phyloP scores from a whole-genome alignment of 2,888 invertebrate species.

The Seladonia tumulorum region DNA sequence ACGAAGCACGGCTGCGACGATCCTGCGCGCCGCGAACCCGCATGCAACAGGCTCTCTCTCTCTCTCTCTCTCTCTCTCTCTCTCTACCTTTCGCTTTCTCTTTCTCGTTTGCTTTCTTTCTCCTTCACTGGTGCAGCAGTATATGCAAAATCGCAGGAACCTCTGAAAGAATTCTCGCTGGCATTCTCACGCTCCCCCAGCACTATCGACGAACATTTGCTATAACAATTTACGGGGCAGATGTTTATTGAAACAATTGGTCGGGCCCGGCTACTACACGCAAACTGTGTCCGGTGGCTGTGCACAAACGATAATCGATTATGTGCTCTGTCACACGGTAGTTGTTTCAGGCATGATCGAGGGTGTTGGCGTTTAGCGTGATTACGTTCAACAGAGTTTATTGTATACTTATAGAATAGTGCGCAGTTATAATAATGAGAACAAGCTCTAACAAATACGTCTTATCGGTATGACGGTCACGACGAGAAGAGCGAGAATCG shows the following conservation, averaged over 20 bases:
- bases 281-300: background rate
- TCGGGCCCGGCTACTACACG: background rate
- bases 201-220: background rate
- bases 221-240: background rate
- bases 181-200: constrained; percentile 13
- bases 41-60: background rate
- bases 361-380: too few species aligned
- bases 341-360: background rate
- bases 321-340: background rate
- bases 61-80: background rate
- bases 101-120: background rate
- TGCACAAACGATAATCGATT: background rate
- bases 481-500: too few species aligned
- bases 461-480: too few species aligned
- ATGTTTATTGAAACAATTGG: background rate
- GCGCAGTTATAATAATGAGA: too few species aligned
- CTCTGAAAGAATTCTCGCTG: background rate
- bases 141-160: constrained; percentile 2
- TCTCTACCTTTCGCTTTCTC: background rate
- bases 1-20: background rate
- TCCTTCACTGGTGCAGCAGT: background rate
- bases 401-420: too few species aligned
- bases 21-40: constrained; percentile 9
- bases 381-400: too few species aligned
- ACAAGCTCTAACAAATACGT: too few species aligned